A percentile compares a stretch with the other conserved stretches of the same genome.
Conservation (phyloP, 2,888 invertebrate species). For the Azorinus chamasolen region DNA sequence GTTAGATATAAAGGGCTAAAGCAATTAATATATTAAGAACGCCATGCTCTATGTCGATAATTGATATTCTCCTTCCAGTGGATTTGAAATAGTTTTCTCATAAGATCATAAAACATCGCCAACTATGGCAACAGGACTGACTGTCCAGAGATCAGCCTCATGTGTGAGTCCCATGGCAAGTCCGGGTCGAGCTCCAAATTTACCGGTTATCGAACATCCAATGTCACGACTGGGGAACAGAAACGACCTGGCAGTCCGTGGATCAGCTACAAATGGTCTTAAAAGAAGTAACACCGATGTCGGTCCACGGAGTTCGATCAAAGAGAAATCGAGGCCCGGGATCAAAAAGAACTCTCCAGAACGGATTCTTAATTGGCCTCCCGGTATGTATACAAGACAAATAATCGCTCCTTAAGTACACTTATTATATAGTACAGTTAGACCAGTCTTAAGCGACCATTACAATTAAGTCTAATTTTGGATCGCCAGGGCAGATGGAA, state of each 20-base stretch:
- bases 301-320: constrained; percentile 16
- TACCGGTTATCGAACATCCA: constrained; percentile 72
- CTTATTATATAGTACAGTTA: too few relatives aligned
- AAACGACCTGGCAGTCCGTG: constrained; percentile 63
- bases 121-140: constrained; percentile 60
- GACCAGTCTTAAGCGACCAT: too few relatives aligned
- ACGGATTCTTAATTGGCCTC: constrained; percentile 70
- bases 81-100: too few relatives aligned
- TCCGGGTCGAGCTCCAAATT: constrained; percentile 59
- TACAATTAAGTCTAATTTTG: too few relatives aligned
- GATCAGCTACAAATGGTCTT: constrained; percentile 52
- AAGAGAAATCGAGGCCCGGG: constrained; percentile 12
- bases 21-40: too few relatives aligned
- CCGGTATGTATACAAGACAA: constrained; percentile 69
- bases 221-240: constrained; percentile 67
- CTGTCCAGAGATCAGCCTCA: constrained; percentile 44
- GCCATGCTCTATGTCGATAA: too few relatives aligned
- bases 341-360: constrained; percentile 62
- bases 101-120: too few relatives aligned
- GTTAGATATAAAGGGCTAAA: too few relatives aligned
- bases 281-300: constrained; percentile 44
- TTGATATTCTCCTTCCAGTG: too few relatives aligned
- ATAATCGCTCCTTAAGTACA: too few relatives aligned
- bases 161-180: constrained; percentile 46
- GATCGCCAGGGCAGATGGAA: too few relatives aligned